Conservation (phyloP, 2,113 vertebrate species). For the Parus major region DNA sequence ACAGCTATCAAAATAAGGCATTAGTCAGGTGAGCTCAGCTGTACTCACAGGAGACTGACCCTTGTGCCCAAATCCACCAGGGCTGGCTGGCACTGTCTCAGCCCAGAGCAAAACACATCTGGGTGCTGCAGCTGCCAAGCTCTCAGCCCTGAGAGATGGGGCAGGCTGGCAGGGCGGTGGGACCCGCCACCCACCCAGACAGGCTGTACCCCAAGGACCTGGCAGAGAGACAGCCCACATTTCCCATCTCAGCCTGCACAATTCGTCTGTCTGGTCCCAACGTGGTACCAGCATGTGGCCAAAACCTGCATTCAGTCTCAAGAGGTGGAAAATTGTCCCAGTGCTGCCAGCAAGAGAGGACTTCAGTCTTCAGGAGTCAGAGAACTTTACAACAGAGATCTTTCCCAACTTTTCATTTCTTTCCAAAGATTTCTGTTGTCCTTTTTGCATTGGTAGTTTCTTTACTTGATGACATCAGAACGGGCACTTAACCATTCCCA, state of each 20-base stretch:
- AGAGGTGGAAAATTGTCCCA: background rate
- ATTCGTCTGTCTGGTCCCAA: background rate
- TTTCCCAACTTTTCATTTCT: background rate
- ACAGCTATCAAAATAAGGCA: background rate
- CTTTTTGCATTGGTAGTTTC: background rate
- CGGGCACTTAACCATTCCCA: background rate
- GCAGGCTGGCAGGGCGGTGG: background rate
- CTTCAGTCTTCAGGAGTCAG: background rate
- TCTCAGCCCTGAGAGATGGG: background rate
- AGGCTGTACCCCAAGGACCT: background rate
- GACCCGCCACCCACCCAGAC: fast-evolving
- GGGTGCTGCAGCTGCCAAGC: background rate
- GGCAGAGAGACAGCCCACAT: fast-evolving
- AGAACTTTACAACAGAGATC: background rate
- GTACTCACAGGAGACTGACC: fast-evolving
- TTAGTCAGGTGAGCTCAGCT: background rate
- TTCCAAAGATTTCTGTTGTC: background rate
- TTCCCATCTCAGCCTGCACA: background rate
- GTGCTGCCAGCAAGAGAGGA: background rate
- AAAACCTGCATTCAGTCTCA: background rate
- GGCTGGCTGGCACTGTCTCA: background rate
- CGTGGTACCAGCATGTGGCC: fast-evolving
- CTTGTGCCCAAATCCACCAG: background rate
- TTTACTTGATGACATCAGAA: background rate
- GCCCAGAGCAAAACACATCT: background rate